Percentiles rank a stretch among this genome's conserved stretches.
Evolutionary conservation across 2,113 vertebrate genomes (phyloP).

Genomic region (Clinocottus analis): DNA sequence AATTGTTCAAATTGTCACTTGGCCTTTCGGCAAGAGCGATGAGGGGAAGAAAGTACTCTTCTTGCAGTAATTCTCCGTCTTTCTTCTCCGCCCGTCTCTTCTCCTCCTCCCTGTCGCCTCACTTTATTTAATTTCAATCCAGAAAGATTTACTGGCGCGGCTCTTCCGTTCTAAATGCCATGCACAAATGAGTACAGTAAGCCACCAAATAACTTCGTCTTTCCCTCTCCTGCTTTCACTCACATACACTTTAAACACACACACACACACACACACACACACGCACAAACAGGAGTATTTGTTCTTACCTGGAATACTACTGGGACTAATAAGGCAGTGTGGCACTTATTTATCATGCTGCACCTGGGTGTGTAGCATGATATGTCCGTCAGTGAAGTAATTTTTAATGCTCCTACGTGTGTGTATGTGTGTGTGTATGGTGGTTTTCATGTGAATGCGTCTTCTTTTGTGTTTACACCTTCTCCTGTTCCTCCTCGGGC

Average conservation of each 20-base stretch:
- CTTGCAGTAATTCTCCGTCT: slow-evolving; percentile 67
- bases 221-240: background rate
- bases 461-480: background rate
- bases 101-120: slow-evolving; percentile 27
- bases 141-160: slow-evolving; percentile 52
- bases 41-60: slow-evolving; percentile 70
- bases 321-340: slow-evolving; percentile 67
- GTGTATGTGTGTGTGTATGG: too few relatives aligned
- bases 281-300: slow-evolving; percentile 81
- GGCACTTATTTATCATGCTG: slow-evolving; percentile 61
- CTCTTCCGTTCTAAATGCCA: slow-evolving; percentile 52
- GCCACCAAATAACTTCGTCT: slow-evolving; percentile 7
- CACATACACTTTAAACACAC: slow-evolving; percentile 35
- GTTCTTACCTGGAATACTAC: slow-evolving; percentile 49
- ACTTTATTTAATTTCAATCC: slow-evolving; percentile 62
- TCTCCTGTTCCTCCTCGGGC: background rate
- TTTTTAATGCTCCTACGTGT: background rate
- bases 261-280: background rate
- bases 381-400: background rate
- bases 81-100: slow-evolving; percentile 47
- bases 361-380: slow-evolving; percentile 25
- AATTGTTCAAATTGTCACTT: slow-evolving; percentile 86
- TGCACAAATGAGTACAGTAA: slow-evolving; percentile 34
- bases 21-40: slow-evolving; percentile 81
- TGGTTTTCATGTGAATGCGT: background rate